Conservation (phyloP, 1,140 invertebrate species). For the Scaptodrosophila lebanonensis region DNA sequence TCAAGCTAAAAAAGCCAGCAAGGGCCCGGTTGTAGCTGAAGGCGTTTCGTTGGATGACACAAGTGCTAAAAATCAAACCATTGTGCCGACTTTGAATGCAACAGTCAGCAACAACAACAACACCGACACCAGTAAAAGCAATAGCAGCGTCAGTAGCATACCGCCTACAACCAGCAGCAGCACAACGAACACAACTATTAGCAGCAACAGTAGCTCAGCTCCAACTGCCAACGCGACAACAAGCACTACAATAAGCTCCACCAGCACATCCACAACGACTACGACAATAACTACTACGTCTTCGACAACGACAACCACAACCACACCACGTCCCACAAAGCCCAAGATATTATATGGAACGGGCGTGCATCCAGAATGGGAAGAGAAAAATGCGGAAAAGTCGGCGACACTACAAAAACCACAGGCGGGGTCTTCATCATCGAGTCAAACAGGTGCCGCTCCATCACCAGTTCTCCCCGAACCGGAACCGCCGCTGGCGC, state of each 20-base stretch:
- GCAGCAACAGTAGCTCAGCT: neutral
- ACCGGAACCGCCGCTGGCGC: slow-evolving; percentile 19
- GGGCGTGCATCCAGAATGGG: slow-evolving; percentile 26
- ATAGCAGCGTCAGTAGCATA: no score
- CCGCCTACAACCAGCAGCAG: neutral
- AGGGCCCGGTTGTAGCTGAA: slow-evolving; percentile 7
- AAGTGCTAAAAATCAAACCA: neutral
- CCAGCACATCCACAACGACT: slow-evolving; percentile 1
- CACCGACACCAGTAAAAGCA: neutral
- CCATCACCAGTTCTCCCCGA: slow-evolving; percentile 4
- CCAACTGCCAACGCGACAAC: neutral
- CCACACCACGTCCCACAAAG: slow-evolving; percentile 47
- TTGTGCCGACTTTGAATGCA: neutral
- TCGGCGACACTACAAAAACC: neutral
- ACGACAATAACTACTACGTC: slow-evolving; percentile 30
- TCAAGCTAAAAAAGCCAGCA: no score
- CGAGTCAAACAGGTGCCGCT: neutral
- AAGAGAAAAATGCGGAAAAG: slow-evolving; percentile 12
- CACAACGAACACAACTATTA: neutral
- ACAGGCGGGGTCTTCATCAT: neutral
- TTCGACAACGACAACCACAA: slow-evolving; percentile 46
- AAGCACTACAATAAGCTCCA: slow-evolving; percentile 15
- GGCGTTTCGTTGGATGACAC: slow-evolving; percentile 17
- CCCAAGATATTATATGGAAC: slow-evolving; percentile 43
- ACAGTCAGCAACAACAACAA: neutral